Evolutionary conservation across 1,140 invertebrate genomes (phyloP).

Genomic region (Psix sp.): DNA sequence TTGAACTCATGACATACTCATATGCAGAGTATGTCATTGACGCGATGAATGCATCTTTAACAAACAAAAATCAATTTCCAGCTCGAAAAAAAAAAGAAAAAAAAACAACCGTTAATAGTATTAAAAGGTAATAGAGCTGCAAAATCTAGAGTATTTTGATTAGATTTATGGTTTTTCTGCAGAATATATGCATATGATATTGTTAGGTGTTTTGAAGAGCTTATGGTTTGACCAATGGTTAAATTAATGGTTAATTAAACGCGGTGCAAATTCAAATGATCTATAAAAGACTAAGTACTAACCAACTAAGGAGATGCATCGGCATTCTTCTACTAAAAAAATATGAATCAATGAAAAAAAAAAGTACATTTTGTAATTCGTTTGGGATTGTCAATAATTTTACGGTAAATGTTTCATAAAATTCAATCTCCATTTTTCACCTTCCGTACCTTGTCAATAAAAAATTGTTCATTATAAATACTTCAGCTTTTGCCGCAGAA

Average conservation of each 20-base stretch:
- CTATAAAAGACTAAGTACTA: conserved; percentile 1
- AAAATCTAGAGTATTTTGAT: conserved; percentile 33
- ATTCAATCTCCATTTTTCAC: conserved; percentile 27
- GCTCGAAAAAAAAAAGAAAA: not conserved
- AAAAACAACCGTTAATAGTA: conserved; percentile 13
- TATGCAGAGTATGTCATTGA: conserved; percentile 10
- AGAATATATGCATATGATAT: conserved; percentile 55
- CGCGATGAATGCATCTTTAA: conserved; percentile 4
- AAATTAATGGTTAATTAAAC: not conserved
- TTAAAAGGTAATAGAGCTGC: conserved; percentile 38
- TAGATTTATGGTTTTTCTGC: conserved; percentile 36
- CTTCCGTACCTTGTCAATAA: conserved; percentile 2
- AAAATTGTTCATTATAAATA: conserved; percentile 22
- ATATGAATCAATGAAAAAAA: conserved; percentile 10
- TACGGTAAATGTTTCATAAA: conserved; percentile 18
- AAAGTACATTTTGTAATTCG: conserved; percentile 20
- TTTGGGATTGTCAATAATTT: conserved; percentile 8
- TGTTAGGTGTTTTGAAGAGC: conserved; percentile 31
- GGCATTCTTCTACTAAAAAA: conserved; percentile 1
- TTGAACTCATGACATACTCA: conserved; percentile 13
- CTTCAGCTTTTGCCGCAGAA: conserved; percentile 21
- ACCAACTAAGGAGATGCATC: conserved; percentile 15
- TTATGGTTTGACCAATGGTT: conserved; percentile 28
- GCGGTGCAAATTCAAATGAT: not conserved
- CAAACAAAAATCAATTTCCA: not conserved